phyloP scores from a whole-genome alignment of 2,888 invertebrate genomes.

The Heliconius sara region DNA sequence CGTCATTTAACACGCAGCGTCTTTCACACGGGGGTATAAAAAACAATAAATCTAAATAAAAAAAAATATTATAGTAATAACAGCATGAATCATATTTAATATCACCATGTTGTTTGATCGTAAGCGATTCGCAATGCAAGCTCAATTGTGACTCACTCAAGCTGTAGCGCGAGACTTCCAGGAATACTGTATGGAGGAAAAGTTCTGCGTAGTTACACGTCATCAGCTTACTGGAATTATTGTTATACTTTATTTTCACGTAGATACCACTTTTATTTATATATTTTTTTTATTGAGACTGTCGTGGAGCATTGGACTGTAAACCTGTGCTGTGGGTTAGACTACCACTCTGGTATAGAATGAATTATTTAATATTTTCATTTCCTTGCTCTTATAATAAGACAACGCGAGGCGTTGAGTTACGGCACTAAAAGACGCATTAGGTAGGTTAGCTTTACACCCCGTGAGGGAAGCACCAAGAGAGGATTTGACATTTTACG shows the following conservation, averaged over 20 bases:
- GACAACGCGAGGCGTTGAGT: neutral
- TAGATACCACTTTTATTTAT: neutral
- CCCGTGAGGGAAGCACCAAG: neutral
- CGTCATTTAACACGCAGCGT: neutral
- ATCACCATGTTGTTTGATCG: neutral
- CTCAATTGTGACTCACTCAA: slow-evolving; percentile 28
- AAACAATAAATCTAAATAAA: neutral
- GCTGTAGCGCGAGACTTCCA: slow-evolving; percentile 28
- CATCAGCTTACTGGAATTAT: slow-evolving; percentile 18
- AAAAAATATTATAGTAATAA: neutral
- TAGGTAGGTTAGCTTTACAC: too few relatives aligned
- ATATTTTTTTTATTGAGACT: neutral
- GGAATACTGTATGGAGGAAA: slow-evolving; percentile 24
- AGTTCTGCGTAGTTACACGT: slow-evolving; percentile 21
- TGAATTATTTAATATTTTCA: too few relatives aligned
- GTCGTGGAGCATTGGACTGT: neutral
- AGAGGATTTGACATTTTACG: neutral
- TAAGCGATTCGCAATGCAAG: slow-evolving; percentile 9
- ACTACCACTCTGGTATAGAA: neutral
- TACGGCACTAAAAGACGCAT: too few relatives aligned
- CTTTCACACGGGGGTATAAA: neutral
- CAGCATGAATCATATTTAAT: slow-evolving; percentile 9
- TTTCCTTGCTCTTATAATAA: neutral
- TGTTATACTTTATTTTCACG: neutral
- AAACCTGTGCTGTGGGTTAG: neutral